A percentile compares a stretch with the other conserved stretches of the same genome.
Evolutionary conservation across 2,113 vertebrate species (phyloP).

Genomic region (Myocastor coypus): DNA sequence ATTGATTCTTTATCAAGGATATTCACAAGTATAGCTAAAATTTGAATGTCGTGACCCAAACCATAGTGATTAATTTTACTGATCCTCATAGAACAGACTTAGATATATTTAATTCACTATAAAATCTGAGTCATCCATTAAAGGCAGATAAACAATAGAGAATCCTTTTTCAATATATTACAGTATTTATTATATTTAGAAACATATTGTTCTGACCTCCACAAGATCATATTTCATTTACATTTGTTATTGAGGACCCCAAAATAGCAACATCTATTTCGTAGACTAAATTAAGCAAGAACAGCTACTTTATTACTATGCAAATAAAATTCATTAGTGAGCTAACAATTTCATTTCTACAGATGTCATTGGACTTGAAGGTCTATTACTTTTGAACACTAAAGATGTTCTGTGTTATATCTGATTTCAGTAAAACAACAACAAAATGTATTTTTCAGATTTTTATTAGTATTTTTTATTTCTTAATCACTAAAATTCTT

Average conservation of each 20-base stretch:
- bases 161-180: neutral
- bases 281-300: slow-evolving; percentile 81
- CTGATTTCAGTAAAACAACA: slow-evolving; percentile 78
- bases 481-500: slow-evolving; percentile 68
- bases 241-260: slow-evolving; percentile 74
- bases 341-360: slow-evolving; percentile 83
- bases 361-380: slow-evolving; percentile 80
- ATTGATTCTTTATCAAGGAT: slow-evolving; percentile 24
- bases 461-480: slow-evolving; percentile 59
- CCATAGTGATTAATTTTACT: neutral
- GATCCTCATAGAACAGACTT: neutral
- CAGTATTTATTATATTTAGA: slow-evolving; percentile 50
- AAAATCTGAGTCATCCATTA: neutral
- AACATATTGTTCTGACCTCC: slow-evolving; percentile 74
- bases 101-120: neutral
- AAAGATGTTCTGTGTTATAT: slow-evolving; percentile 66
- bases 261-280: slow-evolving; percentile 80
- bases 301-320: slow-evolving; percentile 83
- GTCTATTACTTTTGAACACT: slow-evolving; percentile 80
- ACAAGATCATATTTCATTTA: slow-evolving; percentile 75
- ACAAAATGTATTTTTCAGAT: slow-evolving; percentile 72
- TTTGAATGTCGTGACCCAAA: neutral
- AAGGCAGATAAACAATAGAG: neutral
- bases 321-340: slow-evolving; percentile 86
- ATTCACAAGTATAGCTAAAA: slow-evolving; percentile 27